Evolutionary conservation across 1,140 invertebrate species (phyloP), one percentile per base, ranked within the genome.

Genomic region (Kradibia gibbosae): DNA sequence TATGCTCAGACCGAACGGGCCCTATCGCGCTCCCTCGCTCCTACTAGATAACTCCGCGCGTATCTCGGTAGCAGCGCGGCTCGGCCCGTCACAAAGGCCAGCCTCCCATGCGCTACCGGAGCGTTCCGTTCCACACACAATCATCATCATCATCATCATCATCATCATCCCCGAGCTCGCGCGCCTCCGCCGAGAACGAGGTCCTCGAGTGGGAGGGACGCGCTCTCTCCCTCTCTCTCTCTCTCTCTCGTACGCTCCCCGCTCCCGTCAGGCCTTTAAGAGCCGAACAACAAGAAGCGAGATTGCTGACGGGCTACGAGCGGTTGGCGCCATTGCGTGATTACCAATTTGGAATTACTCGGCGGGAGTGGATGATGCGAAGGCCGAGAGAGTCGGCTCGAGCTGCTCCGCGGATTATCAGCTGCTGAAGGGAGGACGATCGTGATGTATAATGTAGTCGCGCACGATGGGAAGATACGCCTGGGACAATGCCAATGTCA

Each of bases 331-430:
- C 91, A 91, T 91, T 89, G 91, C 89, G 89, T 90, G 89, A 91
- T 91, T 91, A 91, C 90, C 90, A 91, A 91, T 91, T 91, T 91
- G 87, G 89, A 91, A 91, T 91, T 91, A 89, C 88, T 87, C 86
- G 83, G 86, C 76, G 48, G 42, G 81, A 50, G 70, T 36, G 57
- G 50, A 77, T 82, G 84, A 86, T 87, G 85, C 86, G 84, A 88
- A 86, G 86, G 85, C 87, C 84, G 85, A 84, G 45, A 84, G 45
- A 53, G 62, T 60, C 42, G 62, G 62, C 28, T 65, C 45, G 1
- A 8, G 76, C 28, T 55, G 31, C 45, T 34, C 72, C 85, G 84
- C 84, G 86, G 84, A 88, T 88, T 87, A 87, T 88, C 86, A 87
- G 85, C 84, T 80, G 86, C 85, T 85, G 83, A 81, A 80, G 72